Conservation (phyloP, 1,140 invertebrate genomes). For the Drosophila serrata region DNA sequence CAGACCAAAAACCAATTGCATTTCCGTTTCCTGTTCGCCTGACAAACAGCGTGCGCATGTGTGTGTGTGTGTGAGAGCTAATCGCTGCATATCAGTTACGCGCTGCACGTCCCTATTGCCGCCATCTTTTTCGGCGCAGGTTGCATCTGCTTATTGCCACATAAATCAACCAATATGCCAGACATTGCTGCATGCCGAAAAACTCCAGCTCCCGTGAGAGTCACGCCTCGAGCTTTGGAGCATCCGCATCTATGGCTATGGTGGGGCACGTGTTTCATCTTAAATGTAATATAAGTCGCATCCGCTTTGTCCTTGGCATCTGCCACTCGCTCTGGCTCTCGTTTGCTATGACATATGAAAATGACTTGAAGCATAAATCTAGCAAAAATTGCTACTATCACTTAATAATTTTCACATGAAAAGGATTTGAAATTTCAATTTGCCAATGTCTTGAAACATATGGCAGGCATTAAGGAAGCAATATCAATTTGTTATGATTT, state of each 20-base stretch:
- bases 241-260: constrained; percentile 15
- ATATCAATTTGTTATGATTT: constrained; percentile 9
- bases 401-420: constrained; percentile 39
- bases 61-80: constrained; percentile 52
- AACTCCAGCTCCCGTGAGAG: constrained; percentile 23
- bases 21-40: constrained; percentile 27
- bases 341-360: constrained; percentile 43
- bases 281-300: constrained; percentile 66
- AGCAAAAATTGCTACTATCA: constrained; percentile 46
- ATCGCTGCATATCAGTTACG: constrained; percentile 80
- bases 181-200: constrained; percentile 51
- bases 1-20: constrained; percentile 68
- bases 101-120: constrained; percentile 64
- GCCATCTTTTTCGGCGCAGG: constrained; percentile 56
- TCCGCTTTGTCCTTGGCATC: constrained; percentile 56
- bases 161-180: constrained; percentile 80
- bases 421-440: constrained; percentile 69
- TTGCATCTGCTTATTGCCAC: constrained; percentile 82
- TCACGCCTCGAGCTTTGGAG: constrained; percentile 8
- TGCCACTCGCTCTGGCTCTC: constrained; percentile 32
- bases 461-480: background rate
- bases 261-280: constrained; percentile 74
- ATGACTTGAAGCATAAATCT: constrained; percentile 58
- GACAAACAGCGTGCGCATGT: constrained; percentile 9
- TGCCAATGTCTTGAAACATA: constrained; percentile 40